phyloP scores from a whole-genome alignment of 2,113 vertebrate genomes.

The Cavia aperea region DNA sequence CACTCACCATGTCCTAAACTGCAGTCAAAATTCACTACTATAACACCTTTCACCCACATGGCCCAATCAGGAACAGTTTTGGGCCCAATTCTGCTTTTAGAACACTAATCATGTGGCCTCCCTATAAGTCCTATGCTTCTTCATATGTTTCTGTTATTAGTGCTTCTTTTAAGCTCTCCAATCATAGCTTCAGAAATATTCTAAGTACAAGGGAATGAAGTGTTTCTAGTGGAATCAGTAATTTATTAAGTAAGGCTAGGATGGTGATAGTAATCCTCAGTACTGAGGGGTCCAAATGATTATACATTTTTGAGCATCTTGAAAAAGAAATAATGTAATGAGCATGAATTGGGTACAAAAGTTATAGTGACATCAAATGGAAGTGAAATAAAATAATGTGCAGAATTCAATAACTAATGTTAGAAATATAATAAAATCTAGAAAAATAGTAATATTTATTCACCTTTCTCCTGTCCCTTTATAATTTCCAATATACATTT shows the following conservation, averaged over 20 bases:
- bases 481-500: neutral
- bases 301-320: neutral
- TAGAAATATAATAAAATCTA: neutral
- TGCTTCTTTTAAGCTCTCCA: neutral
- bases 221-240: neutral
- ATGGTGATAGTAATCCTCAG: neutral
- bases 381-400: neutral
- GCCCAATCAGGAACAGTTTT: neutral
- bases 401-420: neutral
- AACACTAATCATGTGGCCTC: conserved; percentile 4
- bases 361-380: neutral
- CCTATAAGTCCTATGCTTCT: neutral
- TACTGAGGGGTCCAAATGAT: neutral
- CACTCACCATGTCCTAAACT: no score
- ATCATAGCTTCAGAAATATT: neutral
- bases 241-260: neutral
- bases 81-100: conserved; percentile 31
- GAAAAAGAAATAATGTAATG: neutral
- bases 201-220: neutral
- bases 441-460: neutral
- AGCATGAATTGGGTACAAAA: neutral
- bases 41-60: neutral
- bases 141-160: conserved; percentile 36
- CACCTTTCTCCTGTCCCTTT: neutral
- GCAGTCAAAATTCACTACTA: neutral